These are phyloP conservation scores for Apamea sordens DNA, from an alignment of 2,888 invertebrate genomes.

Conservation along the genomic window DNA sequence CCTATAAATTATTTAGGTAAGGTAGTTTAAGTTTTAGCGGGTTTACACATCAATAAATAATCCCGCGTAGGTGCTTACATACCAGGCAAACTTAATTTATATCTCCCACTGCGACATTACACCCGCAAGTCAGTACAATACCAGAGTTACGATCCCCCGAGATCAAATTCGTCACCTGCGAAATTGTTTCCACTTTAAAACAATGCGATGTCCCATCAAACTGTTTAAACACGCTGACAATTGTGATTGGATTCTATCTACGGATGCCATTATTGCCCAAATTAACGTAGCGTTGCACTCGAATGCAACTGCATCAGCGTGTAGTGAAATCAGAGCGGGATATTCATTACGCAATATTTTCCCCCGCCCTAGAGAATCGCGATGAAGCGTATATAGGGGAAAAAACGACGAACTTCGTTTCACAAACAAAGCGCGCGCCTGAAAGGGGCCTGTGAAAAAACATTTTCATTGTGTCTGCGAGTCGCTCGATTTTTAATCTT, in stretches of 20 bases:
- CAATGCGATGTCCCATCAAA: constrained; percentile 58
- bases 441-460: constrained; percentile 88
- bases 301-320: constrained; percentile 67
- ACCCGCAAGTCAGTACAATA: constrained; percentile 50
- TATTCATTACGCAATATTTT: constrained; percentile 86
- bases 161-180: constrained; percentile 61
- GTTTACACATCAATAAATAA: constrained; percentile 77
- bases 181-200: constrained; percentile 58
- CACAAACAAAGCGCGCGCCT: constrained; percentile 87
- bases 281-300: constrained; percentile 73
- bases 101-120: constrained; percentile 56
- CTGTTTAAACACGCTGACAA: constrained; percentile 52
- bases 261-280: constrained; percentile 71
- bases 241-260: constrained; percentile 53
- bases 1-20: constrained; percentile 80
- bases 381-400: constrained; percentile 85
- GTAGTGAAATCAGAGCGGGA: constrained; percentile 75
- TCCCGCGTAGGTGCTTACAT: constrained; percentile 67
- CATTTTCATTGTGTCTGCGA: constrained; percentile 89
- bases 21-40: constrained; percentile 77
- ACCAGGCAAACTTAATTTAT: constrained; percentile 71
- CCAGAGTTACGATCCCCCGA: constrained; percentile 55
- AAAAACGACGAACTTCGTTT: constrained; percentile 88
- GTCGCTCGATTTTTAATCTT: constrained; percentile 90
- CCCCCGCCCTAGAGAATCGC: constrained; percentile 80